These are phyloP conservation scores for Phyllotis vaccarum DNA, from an alignment of 2,797 vertebrate genomes.

Conservation along the genomic window DNA sequence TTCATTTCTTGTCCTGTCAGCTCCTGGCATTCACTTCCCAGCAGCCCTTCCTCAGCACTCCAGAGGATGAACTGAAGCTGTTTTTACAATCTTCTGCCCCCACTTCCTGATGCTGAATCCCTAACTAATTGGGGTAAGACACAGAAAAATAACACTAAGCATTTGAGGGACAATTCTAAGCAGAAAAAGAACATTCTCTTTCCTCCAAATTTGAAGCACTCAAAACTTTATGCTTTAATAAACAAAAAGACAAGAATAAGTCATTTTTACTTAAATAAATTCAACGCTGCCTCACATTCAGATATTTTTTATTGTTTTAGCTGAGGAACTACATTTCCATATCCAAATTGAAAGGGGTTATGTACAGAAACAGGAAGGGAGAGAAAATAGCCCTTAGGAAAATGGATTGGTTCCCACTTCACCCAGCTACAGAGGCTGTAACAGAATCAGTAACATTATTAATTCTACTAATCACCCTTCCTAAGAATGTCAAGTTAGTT, in stretches of 20 bases:
- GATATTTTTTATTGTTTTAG: constrained; percentile 12
- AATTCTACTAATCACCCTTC: neutral
- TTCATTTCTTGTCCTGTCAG: neutral
- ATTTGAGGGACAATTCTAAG: neutral
- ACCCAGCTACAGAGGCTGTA: neutral
- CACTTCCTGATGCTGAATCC: neutral
- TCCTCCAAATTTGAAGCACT: neutral
- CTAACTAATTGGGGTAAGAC: neutral
- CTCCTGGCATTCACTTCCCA: neutral
- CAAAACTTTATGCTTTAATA: constrained; percentile 8
- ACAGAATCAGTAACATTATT: neutral
- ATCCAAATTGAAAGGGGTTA: neutral
- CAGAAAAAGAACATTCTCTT: neutral
- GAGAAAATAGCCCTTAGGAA: neutral
- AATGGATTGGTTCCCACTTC: neutral
- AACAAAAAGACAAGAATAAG: neutral
- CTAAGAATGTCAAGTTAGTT: neutral
- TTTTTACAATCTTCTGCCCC: neutral
- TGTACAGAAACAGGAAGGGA: neutral
- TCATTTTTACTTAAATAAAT: neutral
- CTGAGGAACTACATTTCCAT: neutral
- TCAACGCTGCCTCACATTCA: neutral
- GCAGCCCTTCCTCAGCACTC: neutral
- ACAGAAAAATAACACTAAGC: neutral
- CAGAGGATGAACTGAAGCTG: neutral